A percentile compares a stretch with the other conserved stretches of the same genome.
phyloP scores from a whole-genome alignment of 2,113 vertebrate genomes.

The Strix uralensis region DNA sequence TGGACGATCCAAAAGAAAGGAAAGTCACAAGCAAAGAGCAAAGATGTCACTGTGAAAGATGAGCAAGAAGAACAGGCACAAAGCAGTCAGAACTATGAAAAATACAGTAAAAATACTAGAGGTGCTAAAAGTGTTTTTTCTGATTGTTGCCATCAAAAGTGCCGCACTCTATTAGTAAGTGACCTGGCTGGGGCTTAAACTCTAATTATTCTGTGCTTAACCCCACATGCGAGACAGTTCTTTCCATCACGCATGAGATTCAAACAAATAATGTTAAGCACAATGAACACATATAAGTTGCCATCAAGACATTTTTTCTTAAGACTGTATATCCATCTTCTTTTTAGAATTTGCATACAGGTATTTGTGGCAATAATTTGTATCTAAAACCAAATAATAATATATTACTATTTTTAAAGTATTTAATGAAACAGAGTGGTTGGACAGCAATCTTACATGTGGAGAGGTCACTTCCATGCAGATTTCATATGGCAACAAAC shows the following conservation, averaged over 20 bases:
- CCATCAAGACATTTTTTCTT: neutral
- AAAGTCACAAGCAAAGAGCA: conserved; percentile 47
- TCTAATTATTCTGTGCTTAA: neutral
- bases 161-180: neutral
- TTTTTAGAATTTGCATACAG: neutral
- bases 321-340: neutral
- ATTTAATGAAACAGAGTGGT: neutral
- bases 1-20: conserved; percentile 48
- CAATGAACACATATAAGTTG: neutral
- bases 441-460: no score
- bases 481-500: neutral
- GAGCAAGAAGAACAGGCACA: neutral
- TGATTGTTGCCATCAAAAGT: neutral
- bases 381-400: neutral
- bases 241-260: neutral
- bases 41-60: conserved; percentile 32
- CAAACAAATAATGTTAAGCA: neutral
- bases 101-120: neutral
- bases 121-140: neutral
- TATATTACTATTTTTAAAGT: neutral
- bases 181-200: neutral
- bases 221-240: neutral
- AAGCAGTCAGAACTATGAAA: neutral
- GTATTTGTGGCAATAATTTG: neutral
- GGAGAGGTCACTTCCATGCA: neutral